Conservation (phyloP, 2,797 vertebrate species). For the Borostomias antarcticus region DNA sequence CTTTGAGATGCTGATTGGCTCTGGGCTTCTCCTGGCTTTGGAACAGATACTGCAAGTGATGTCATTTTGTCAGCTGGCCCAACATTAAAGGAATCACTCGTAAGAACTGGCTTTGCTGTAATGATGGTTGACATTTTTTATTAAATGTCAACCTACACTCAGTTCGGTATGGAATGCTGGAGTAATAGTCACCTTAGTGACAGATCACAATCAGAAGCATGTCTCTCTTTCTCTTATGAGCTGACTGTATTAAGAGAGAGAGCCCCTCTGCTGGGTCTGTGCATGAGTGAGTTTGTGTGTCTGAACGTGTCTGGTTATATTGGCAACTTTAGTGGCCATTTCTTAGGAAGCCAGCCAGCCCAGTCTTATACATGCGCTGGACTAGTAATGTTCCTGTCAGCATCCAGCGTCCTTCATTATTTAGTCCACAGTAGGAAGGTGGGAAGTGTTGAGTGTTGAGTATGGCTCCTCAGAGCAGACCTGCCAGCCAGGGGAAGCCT, state of each 20-base stretch:
- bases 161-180: neutral
- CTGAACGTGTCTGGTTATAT: slow-evolving; percentile 43
- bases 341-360: slow-evolving; percentile 51
- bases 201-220: neutral
- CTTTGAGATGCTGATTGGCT: slow-evolving; percentile 68
- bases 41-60: slow-evolving; percentile 38
- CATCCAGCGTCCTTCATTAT: too few species aligned
- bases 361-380: slow-evolving; percentile 41
- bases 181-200: neutral
- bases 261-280: slow-evolving; percentile 7
- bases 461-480: slow-evolving; percentile 50
- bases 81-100: neutral
- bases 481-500: slow-evolving; percentile 77
- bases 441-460: slow-evolving; percentile 40
- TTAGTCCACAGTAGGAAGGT: slow-evolving; percentile 40
- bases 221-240: slow-evolving; percentile 34
- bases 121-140: neutral
- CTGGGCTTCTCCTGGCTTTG: slow-evolving; percentile 80
- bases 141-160: neutral
- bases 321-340: slow-evolving; percentile 59
- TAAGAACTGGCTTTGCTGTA: neutral
- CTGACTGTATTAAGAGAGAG: slow-evolving; percentile 1
- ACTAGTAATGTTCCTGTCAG: slow-evolving; percentile 45
- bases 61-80: slow-evolving; percentile 7
- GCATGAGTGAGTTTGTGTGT: slow-evolving; percentile 41